These are phyloP conservation scores for Acanthosoma haemorrhoidale DNA, from an alignment of 2,888 invertebrate species.

Conservation along the genomic window DNA sequence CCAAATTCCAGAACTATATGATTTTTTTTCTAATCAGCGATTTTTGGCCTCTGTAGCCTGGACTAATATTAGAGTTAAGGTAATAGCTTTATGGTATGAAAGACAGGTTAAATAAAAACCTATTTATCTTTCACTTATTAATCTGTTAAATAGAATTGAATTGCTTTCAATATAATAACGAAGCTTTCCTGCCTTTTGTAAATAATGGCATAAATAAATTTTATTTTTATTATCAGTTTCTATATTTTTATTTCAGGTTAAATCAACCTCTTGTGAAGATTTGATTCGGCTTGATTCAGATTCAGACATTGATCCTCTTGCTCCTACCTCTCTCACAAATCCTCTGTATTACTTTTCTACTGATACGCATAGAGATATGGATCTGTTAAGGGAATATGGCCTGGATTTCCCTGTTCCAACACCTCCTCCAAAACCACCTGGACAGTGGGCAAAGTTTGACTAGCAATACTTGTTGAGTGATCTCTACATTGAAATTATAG, in stretches of 20 bases:
- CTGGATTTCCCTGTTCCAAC: constrained; percentile 54
- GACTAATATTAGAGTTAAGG: too few species aligned
- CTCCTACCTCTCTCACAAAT: constrained; percentile 49
- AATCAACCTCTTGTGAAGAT: constrained; percentile 44
- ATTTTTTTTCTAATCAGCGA: too few species aligned
- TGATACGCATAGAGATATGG: constrained; percentile 52
- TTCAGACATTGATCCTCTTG: constrained; percentile 62
- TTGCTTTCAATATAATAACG: too few species aligned
- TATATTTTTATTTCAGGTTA: constrained; percentile 27
- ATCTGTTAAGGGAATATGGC: constrained; percentile 67
- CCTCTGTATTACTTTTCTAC: constrained; percentile 46
- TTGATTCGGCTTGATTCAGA: constrained; percentile 62
- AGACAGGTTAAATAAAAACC: too few species aligned
- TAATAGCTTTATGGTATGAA: too few species aligned
- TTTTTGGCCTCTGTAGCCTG: too few species aligned
- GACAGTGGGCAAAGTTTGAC: constrained; percentile 57
- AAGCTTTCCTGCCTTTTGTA: too few species aligned
- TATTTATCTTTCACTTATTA: too few species aligned
- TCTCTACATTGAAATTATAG: neutral
- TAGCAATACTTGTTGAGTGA: constrained; percentile 41
- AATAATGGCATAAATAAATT: too few species aligned
- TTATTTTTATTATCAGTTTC: too few species aligned
- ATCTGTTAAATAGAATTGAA: too few species aligned
- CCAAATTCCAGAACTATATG: too few species aligned
- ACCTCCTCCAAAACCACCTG: constrained; percentile 46